Base-by-base conservation (phyloP, 2,113 vertebrate species). In the Pangasianodon gigas region DNA sequence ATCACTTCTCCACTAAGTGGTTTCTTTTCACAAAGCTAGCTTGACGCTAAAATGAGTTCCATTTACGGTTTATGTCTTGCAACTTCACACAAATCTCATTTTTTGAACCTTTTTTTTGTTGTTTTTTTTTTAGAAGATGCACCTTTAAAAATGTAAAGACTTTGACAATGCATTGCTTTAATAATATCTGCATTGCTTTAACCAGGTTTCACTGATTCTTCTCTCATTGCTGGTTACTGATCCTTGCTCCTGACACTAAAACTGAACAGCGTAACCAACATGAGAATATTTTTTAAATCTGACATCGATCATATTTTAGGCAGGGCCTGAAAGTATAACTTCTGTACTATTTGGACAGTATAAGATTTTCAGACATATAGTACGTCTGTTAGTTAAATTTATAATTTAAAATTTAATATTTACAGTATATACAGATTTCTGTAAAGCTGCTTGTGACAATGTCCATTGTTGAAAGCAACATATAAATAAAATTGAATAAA, bases 11-110 rank as follows among this genome's bases (percentile, higher is more conserved):
- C 18, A 51, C 60, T 51, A 75, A 75, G 44, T 67, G 58, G 24
- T 83, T 83, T 67, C 37, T 71, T 83, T 88, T 83, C 51, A 88
- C 62, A 88, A 65, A 83, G 51, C 51, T 74, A 44, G 82, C 48
- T 84, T 48, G 88, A 74, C 51, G 24, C 44, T 52, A 82, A n/a
- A 82, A 82, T 65, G 87, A 67, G 77, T 67, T 88, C 58, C 21
- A 81, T 54, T 26, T 46, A 24, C 21, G 26, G 46, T 75, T 21
- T 7, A 74, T 18, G 41, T 88, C 18, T 60, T 75, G 19, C 44
- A 88, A 81, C 77, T 81, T 65, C 60, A 24, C 77, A 81, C 58
- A 81, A 88, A 52, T 52, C 44, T 67, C 29, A 62, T 62, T 56
- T 79, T 62, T 62, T 79, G 62, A 65, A 81, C 11, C 24, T 9